Conservation (phyloP, 1,140 invertebrate species). For the Hydropsyche tenuis region DNA sequence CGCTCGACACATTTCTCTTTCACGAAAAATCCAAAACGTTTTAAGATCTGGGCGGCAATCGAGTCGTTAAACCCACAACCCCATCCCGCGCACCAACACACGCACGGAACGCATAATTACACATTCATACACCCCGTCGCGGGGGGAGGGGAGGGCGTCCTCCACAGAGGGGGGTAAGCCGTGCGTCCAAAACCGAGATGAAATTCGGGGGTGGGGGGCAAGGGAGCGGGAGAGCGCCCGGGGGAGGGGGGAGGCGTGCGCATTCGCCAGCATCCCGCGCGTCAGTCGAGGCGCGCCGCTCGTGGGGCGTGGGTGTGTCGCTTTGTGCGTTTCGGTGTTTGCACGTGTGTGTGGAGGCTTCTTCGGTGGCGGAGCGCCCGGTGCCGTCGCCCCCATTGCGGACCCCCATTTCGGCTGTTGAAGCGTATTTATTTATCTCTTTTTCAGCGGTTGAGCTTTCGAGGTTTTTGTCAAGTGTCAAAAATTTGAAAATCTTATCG, state of each 20-base stretch:
- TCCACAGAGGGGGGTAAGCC: neutral
- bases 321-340: neutral
- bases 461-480: too few relatives aligned
- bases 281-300: constrained; percentile 7
- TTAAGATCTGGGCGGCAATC: too few relatives aligned
- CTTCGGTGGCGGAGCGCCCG: neutral
- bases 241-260: neutral
- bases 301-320: neutral
- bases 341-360: neutral
- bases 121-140: neutral
- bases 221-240: neutral
- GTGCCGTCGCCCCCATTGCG: neutral
- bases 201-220: neutral
- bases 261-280: constrained; percentile 6
- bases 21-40: too few relatives aligned
- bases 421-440: too few relatives aligned
- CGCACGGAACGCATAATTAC: neutral
- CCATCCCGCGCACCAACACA: neutral
- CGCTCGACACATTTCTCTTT: too few relatives aligned
- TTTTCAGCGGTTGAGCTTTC: neutral
- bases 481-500: too few relatives aligned
- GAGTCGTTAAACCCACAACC: too few relatives aligned
- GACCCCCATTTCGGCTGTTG: too few relatives aligned
- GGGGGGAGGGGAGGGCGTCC: neutral
- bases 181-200: neutral